Conservation (phyloP, 2,797 vertebrate species). For the Oreochromis grahami region DNA sequence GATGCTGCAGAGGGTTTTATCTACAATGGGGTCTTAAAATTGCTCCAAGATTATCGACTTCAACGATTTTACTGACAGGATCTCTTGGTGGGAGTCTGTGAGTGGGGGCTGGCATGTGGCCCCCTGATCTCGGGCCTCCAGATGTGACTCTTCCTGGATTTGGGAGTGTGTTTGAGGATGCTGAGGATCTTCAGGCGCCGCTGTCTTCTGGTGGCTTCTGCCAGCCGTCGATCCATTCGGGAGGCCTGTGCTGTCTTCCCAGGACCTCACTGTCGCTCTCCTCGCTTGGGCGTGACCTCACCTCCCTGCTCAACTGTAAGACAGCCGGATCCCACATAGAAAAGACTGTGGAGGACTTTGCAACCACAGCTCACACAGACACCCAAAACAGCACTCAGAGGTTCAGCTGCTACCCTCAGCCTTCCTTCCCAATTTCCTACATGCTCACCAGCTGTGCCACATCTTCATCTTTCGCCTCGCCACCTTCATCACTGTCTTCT, state of each 20-base stretch:
- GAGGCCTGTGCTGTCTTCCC: conserved; percentile 73
- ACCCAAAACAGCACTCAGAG: conserved; percentile 35
- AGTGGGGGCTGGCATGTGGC: conserved; percentile 75
- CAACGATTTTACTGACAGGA: conserved; percentile 1
- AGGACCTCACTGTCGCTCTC: conserved; percentile 59
- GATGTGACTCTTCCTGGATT: conserved; percentile 81
- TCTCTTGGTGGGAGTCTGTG: conserved; percentile 10
- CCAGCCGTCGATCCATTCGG: conserved; percentile 72
- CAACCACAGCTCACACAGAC: conserved; percentile 63
- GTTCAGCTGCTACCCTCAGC: conserved; percentile 43
- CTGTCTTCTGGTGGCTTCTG: conserved; percentile 74
- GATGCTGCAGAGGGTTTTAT: conserved; percentile 15
- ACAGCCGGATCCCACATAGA: conserved; percentile 80
- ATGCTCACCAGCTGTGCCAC: conserved; percentile 62
- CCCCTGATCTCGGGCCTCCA: conserved; percentile 77
- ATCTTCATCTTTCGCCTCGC: conserved; percentile 52
- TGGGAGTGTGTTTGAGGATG: conserved; percentile 81
- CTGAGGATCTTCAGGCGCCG: conserved; percentile 72
- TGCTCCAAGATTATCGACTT: not conserved
- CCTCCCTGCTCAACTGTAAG: conserved; percentile 81
- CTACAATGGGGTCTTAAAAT: conserved; percentile 21
- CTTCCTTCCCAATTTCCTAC: conserved; percentile 44
- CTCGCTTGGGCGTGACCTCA: conserved; percentile 78
- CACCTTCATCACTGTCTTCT: conserved; percentile 73
- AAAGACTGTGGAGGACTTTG: conserved; percentile 68